phyloP scores from a whole-genome alignment of 2,888 invertebrate species.

The Pemphredon lugubris region DNA sequence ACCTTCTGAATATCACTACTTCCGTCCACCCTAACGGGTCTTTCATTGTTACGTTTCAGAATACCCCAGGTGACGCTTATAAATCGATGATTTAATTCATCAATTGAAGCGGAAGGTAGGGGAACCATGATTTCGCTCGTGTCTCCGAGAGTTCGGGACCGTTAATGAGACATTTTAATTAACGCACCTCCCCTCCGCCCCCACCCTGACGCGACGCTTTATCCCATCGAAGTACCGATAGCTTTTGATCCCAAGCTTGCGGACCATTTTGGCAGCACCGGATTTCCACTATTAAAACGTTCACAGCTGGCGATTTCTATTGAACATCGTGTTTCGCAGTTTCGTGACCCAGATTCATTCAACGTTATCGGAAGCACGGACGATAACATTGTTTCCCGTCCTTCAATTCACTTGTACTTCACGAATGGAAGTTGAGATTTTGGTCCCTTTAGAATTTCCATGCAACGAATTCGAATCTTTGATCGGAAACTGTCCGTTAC shows the following conservation, averaged over 20 bases:
- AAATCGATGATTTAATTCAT: slow-evolving; percentile 59
- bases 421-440: no score
- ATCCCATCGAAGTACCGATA: slow-evolving; percentile 37
- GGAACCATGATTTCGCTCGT: slow-evolving; percentile 23
- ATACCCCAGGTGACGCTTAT: slow-evolving; percentile 50
- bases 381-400: no score
- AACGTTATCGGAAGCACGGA: no score
- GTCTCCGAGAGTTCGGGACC: slow-evolving; percentile 18
- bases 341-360: no score
- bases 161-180: slow-evolving; percentile 68
- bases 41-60: slow-evolving; percentile 36
- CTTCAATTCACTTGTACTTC: no score
- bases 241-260: slow-evolving; percentile 49
- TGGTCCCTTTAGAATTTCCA: no score
- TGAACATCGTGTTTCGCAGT: no score
- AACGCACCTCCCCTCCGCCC: slow-evolving; percentile 56
- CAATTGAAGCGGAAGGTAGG: slow-evolving; percentile 1
- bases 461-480: no score
- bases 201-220: slow-evolving; percentile 37
- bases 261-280: slow-evolving; percentile 2
- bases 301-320: slow-evolving; percentile 17
- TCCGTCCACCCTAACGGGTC: slow-evolving; percentile 11
- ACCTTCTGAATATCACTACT: slow-evolving; percentile 33
- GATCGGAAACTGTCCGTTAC: no score
- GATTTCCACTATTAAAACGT: slow-evolving; percentile 32